A percentile compares a stretch with the other conserved stretches of the same genome.
Conservation (phyloP, 2,113 vertebrate genomes). For the Carlito syrichta region DNA sequence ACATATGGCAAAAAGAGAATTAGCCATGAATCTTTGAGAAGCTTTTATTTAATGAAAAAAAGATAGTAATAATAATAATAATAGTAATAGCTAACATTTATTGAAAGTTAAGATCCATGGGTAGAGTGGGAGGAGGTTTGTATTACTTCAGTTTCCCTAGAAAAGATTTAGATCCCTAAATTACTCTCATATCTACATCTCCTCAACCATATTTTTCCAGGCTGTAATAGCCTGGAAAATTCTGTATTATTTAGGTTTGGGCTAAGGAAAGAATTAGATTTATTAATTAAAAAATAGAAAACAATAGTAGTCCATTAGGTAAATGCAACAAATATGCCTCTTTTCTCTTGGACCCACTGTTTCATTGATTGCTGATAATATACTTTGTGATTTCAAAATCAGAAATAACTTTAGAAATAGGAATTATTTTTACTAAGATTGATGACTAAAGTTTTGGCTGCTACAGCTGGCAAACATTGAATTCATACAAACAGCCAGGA, state of each 20-base stretch:
- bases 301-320: background rate
- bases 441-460: background rate
- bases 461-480: background rate
- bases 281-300: background rate
- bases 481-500: background rate
- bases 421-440: background rate
- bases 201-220: background rate
- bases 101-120: background rate
- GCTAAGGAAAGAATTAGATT: background rate
- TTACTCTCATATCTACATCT: background rate
- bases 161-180: background rate
- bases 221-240: background rate
- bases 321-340: background rate
- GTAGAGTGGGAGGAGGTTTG: background rate
- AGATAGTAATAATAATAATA: background rate
- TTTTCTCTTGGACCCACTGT: background rate
- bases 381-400: background rate
- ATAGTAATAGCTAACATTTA: background rate
- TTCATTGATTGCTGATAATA: background rate
- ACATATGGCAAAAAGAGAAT: background rate
- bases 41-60: background rate
- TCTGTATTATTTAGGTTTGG: background rate
- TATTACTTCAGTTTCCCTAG: background rate
- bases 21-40: background rate
- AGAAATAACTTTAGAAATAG: background rate